Conservation (phyloP, 2,113 vertebrate species). For the Pagrus major region DNA sequence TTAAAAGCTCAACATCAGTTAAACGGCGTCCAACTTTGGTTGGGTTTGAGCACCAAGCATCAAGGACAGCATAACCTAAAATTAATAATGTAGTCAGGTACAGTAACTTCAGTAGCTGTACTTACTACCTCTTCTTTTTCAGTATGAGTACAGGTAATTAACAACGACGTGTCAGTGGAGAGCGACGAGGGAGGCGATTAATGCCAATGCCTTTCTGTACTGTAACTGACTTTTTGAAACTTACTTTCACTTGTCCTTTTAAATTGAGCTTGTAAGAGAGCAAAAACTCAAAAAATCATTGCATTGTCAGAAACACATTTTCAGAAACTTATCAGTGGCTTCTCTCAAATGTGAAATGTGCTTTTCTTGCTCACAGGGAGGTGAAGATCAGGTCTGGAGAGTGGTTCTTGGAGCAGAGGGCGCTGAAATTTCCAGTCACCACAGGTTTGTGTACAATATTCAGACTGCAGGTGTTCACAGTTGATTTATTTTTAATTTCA, state of each 20-base stretch:
- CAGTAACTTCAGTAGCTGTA: neutral
- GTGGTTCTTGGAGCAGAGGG: slow-evolving; percentile 93
- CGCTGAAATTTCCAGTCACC: slow-evolving; percentile 88
- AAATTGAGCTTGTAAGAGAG: no score
- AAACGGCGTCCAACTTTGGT: no score
- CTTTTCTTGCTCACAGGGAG: slow-evolving; percentile 81
- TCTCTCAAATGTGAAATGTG: neutral
- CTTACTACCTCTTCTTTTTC: neutral
- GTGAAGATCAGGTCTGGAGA: slow-evolving; percentile 92
- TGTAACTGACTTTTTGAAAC: no score
- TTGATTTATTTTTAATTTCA: neutral
- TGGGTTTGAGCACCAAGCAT: no score
- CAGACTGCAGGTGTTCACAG: neutral
- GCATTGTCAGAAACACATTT: no score
- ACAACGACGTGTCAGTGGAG: no score
- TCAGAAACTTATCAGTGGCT: no score
- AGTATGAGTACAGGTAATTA: neutral
- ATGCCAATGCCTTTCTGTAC: no score
- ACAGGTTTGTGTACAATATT: slow-evolving; percentile 79
- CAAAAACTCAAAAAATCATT: no score
- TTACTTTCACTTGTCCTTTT: no score
- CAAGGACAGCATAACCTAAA: neutral
- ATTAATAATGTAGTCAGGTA: neutral
- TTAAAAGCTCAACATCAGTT: no score
- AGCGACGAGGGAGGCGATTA: no score